Evolutionary conservation across 2,888 invertebrate genomes (phyloP).

Genomic region (Eristalis tenax): DNA sequence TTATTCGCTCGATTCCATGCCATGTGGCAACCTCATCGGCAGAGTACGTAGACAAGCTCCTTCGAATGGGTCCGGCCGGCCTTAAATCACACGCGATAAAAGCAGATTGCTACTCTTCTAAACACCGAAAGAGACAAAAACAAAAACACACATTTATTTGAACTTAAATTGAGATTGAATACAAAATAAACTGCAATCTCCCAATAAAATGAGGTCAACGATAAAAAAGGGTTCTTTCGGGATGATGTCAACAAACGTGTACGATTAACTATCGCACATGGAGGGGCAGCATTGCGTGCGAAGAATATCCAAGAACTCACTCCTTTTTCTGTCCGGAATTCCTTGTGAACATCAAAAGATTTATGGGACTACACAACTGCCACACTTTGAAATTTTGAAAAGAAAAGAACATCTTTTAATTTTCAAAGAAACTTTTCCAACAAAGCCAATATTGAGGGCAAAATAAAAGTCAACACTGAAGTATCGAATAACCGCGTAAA

Average conservation of each 20-base stretch:
- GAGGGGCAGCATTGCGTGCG: background rate
- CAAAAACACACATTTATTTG: background rate
- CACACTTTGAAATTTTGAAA: background rate
- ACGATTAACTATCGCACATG: background rate
- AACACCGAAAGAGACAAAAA: background rate
- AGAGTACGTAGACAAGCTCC: background rate
- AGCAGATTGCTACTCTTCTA: background rate
- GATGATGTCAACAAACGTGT: background rate
- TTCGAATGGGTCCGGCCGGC: background rate
- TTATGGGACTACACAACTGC: background rate
- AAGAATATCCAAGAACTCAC: background rate
- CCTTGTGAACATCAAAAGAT: background rate
- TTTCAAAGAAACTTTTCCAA: background rate
- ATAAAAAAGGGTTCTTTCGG: background rate
- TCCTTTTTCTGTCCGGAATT: background rate
- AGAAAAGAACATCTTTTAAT: conserved; percentile 3
- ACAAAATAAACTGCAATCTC: background rate
- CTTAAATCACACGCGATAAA: background rate
- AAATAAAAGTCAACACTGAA: background rate
- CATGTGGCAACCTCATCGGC: background rate
- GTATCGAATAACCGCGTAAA: background rate
- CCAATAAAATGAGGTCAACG: background rate
- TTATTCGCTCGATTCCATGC: background rate
- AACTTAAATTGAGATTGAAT: background rate
- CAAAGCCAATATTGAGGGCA: background rate